Base-by-base conservation (phyloP, 53 echinoderm and acorn worm genomes). In the Zoroaster sp. region DNA sequence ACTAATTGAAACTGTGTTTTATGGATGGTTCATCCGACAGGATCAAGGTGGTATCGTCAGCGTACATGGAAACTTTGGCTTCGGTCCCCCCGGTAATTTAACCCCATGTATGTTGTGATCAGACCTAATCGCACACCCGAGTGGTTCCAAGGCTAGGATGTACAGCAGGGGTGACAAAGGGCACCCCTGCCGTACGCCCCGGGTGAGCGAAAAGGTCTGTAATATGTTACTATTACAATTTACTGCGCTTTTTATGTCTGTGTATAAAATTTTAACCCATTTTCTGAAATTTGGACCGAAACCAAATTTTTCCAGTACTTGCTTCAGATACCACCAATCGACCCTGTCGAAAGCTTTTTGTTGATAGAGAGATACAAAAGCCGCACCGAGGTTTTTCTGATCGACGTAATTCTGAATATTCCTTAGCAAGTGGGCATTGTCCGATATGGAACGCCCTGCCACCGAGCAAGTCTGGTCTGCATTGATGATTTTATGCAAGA, bases 321-420 rank as follows among this genome's bases (percentile, higher is more conserved):
- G 36, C 31, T 52, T 18, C 4, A 92, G 42, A 43, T 72, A 92
- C 8, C 52, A 40, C 76, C 89, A 89, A 11, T 89, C 63, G 17
- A 93, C 93, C 66, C 93, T 76, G 31, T 93, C 89, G 34, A 93
- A 93, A 15, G 93, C 93, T 41, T 93, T 90, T 34, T 86, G 34
- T 43, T 90, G 93, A 51, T 93, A 89, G 21, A 89, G 52, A 14
- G 72, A 80, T 9, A 89, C 34, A 38, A 89, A 45, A 3, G 70
- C 82, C 2, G 49, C 77, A 3, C 45, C 25, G 6, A 86, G 21
- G 15, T 52, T 77, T 17, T 89, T 86, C 14, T 44, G 17, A 41
- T 80, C 86, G 7, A 78, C 72, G 36, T 82, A 92, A 75, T 45
- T 21, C 28, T 86, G 76, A 59, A 77, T 46, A 38, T 92, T 83